phyloP scores from a whole-genome alignment of 2,113 vertebrate species.

The Cercocebus atys region DNA sequence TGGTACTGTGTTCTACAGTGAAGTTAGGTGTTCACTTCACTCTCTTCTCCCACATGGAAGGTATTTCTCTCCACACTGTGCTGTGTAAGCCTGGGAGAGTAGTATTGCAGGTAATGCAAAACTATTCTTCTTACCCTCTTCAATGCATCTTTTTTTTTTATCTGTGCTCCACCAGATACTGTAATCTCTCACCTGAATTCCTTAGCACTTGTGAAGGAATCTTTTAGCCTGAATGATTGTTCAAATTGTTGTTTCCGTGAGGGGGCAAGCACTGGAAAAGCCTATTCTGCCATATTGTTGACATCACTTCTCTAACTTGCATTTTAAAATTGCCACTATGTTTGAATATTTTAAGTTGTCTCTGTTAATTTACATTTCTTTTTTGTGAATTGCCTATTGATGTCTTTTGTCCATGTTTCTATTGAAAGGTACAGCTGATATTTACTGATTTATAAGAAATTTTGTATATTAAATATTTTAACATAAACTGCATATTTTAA shows the following conservation, averaged over 20 bases:
- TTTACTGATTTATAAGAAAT: slow-evolving; percentile 32
- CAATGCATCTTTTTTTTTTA: background rate
- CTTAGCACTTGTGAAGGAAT: background rate
- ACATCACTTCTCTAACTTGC: background rate
- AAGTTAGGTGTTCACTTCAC: background rate
- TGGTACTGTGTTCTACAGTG: background rate
- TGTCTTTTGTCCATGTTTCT: slow-evolving; percentile 26
- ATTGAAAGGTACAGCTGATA: background rate
- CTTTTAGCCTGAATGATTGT: background rate
- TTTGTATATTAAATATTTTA: background rate
- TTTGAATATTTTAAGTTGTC: slow-evolving; percentile 28
- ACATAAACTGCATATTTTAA: slow-evolving; percentile 4
- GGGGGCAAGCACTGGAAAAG: background rate
- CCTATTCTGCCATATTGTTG: background rate
- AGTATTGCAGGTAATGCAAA: background rate
- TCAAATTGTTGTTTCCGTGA: background rate
- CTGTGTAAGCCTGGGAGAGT: background rate
- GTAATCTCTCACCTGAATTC: background rate
- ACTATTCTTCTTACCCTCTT: background rate
- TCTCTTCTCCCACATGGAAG: background rate
- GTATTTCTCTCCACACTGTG: background rate
- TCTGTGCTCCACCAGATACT: background rate
- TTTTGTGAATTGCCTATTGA: slow-evolving; percentile 39
- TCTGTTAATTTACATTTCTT: background rate
- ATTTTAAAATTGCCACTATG: slow-evolving; percentile 25